Evolutionary conservation across 2,113 vertebrate species (phyloP).

Genomic region (Echinops telfairi): DNA sequence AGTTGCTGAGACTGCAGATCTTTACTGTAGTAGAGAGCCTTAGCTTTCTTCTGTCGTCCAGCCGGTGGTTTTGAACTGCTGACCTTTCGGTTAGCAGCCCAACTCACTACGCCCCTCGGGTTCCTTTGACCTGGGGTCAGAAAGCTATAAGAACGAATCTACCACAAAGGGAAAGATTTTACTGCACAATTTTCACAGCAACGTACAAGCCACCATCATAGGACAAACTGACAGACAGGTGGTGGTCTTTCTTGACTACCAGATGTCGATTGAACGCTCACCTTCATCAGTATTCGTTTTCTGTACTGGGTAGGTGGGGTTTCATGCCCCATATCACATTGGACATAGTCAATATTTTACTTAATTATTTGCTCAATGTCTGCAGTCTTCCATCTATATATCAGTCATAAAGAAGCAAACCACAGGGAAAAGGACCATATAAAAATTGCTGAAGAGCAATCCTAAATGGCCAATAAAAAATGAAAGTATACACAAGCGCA

Average conservation of each 20-base stretch:
- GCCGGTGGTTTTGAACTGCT: too few relatives aligned
- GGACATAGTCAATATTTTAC: not conserved
- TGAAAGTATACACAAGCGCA: not conserved
- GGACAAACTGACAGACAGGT: too few relatives aligned
- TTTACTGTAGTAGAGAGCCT: too few relatives aligned
- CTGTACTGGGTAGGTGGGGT: not conserved
- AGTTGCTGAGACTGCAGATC: too few relatives aligned
- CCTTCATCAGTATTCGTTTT: rapidly evolving
- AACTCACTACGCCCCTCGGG: too few relatives aligned
- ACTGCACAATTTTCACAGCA: not conserved
- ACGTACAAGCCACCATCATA: too few relatives aligned
- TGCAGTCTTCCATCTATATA: not conserved
- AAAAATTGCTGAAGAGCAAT: not conserved
- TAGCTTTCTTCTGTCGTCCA: too few relatives aligned
- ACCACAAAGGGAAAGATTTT: not conserved
- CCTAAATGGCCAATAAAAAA: not conserved
- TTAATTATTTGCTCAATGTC: not conserved
- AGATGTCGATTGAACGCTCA: not conserved
- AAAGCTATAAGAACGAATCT: not conserved
- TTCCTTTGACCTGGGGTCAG: too few relatives aligned
- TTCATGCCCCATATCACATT: not conserved
- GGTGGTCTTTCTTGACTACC: not conserved
- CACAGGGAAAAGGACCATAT: not conserved
- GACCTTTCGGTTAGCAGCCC: too few relatives aligned
- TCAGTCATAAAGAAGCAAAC: not conserved